phyloP scores from a whole-genome alignment of 2,797 vertebrate species.

The Jordanella pulchra region DNA sequence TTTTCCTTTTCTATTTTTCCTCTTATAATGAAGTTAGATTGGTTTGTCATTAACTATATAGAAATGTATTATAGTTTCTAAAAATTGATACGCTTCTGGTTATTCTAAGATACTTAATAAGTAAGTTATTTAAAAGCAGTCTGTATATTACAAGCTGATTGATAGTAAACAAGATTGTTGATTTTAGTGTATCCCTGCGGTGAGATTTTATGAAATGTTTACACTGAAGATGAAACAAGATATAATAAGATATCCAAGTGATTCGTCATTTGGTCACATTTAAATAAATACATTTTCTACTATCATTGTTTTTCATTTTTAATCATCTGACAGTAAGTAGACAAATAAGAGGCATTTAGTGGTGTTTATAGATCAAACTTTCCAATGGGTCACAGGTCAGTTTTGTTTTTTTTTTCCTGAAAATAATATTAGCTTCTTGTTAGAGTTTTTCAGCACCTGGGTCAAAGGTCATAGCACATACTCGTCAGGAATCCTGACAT shows the following conservation, averaged over 20 bases:
- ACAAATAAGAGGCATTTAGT: not conserved
- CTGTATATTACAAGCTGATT: not conserved
- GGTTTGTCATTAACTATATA: no score
- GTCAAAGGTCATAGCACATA: constrained; percentile 55
- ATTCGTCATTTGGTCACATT: not conserved
- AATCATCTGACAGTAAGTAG: not conserved
- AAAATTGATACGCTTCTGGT: no score
- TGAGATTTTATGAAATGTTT: not conserved
- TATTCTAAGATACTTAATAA: no score
- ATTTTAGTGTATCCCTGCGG: no score
- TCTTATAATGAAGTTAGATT: no score
- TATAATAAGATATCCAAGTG: not conserved
- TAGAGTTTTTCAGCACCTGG: constrained; percentile 40
- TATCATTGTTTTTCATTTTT: constrained; percentile 9
- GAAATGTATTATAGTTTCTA: no score
- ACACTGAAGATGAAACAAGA: not conserved
- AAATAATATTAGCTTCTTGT: constrained; percentile 42
- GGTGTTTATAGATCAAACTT: not conserved
- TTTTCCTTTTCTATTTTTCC: no score
- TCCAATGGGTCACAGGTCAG: constrained; percentile 4
- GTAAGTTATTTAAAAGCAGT: not conserved
- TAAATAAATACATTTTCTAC: not conserved
- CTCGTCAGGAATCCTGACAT: constrained; percentile 47
- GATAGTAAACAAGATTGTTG: not conserved
- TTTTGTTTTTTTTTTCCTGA: constrained; percentile 37